Conservation (phyloP, 2,888 invertebrate genomes). For the Euphydryas editha region DNA sequence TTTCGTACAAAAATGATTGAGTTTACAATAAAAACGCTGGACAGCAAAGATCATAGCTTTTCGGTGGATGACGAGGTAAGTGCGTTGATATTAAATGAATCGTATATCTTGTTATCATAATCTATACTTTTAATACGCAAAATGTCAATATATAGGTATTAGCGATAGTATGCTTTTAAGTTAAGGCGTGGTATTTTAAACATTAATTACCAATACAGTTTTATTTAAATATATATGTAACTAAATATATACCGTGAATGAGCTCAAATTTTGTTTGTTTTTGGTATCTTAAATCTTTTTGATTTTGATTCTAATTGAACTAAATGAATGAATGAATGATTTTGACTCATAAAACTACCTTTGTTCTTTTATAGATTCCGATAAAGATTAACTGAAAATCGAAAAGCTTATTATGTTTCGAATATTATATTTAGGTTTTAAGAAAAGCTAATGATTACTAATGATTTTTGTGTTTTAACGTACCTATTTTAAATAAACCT, state of each 20-base stretch:
- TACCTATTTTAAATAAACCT: no score
- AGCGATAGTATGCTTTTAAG: conserved; percentile 15
- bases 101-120: conserved; percentile 1
- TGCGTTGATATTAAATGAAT: conserved; percentile 45
- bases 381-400: no score
- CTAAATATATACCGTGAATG: conserved; percentile 2
- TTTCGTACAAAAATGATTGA: conserved; percentile 85
- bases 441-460: no score
- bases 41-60: conserved; percentile 93
- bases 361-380: no score
- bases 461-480: no score
- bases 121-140: neutral
- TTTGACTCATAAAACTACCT: no score
- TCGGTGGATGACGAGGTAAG: conserved; percentile 93
- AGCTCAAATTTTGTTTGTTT: neutral
- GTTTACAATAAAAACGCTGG: conserved; percentile 94
- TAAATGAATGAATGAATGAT: no score
- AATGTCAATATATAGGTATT: conserved; percentile 7
- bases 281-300: neutral
- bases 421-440: no score
- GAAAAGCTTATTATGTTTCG: no score
- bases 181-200: conserved; percentile 18
- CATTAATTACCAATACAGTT: neutral
- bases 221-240: conserved; percentile 11
- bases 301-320: neutral